Percentiles rank a stretch among this genome's conserved stretches.
These are phyloP conservation scores for Microctenopoma lineatum DNA, from an alignment of 2,797 vertebrate species.

Conservation along the genomic window DNA sequence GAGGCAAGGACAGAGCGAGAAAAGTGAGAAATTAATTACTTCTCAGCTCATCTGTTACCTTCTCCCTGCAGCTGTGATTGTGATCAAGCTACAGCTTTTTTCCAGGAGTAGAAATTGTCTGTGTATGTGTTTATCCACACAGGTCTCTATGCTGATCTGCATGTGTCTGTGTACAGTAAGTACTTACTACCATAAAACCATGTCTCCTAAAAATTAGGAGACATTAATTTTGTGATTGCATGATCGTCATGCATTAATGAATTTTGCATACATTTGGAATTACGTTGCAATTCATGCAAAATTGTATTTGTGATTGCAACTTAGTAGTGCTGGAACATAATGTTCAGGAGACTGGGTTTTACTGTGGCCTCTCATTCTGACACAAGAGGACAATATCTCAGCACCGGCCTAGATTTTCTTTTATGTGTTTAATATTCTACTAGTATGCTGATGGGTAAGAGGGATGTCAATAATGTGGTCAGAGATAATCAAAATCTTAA, in stretches of 20 bases:
- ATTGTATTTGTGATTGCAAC: no score
- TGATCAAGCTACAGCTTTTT: conserved; percentile 61
- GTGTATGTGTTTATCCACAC: conserved; percentile 5
- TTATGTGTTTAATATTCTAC: not conserved
- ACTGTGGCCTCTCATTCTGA: conserved; percentile 2
- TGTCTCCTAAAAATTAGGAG: no score
- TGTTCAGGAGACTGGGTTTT: not conserved
- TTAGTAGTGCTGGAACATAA: no score
- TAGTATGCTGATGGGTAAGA: not conserved
- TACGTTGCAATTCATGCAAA: no score
- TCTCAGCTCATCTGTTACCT: conserved; percentile 64
- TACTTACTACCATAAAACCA: no score
- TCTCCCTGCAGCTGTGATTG: conserved; percentile 69
- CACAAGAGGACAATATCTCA: not conserved
- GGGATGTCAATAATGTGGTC: not conserved
- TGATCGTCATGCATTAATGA: no score
- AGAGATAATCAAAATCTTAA: not conserved
- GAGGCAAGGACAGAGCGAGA: conserved; percentile 18
- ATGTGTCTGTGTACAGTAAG: not conserved
- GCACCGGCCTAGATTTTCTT: not conserved
- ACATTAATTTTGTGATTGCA: no score
- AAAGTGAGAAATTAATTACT: conserved; percentile 74
- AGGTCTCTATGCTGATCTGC: conserved; percentile 2
- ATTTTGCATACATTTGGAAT: no score
- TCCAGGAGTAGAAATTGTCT: conserved; percentile 4